A percentile compares a stretch with the other conserved stretches of the same genome.
Conservation (phyloP, 2,888 invertebrate species). For the Cataglyphis cursor region DNA sequence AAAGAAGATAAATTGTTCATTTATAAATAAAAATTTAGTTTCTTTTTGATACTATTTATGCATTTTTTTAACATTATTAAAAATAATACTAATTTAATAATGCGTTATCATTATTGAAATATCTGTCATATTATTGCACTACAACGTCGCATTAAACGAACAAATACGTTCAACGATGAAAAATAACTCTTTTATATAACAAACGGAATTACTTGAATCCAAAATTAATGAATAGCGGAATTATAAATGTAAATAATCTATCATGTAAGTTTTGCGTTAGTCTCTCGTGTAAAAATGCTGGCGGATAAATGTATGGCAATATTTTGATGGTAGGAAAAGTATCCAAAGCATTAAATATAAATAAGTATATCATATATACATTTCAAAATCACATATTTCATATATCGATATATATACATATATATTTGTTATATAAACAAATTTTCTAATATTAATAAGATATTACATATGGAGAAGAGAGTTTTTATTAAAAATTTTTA, state of each 20-base stretch:
- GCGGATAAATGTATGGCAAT: conserved; percentile 45
- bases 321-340: conserved; percentile 25
- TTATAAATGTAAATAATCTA: conserved; percentile 60
- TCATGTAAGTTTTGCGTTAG: conserved; percentile 64
- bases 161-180: conserved; percentile 33
- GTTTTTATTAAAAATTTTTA: conserved; percentile 14
- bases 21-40: neutral
- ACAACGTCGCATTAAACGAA: neutral
- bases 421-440: neutral
- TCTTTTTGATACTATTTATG: neutral
- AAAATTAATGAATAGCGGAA: conserved; percentile 45
- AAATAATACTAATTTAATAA: conserved; percentile 40
- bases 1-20: neutral
- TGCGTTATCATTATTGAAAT: conserved; percentile 37
- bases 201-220: conserved; percentile 37
- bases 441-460: neutral
- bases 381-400: neutral
- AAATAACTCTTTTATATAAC: conserved; percentile 34
- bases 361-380: conserved; percentile 20
- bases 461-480: neutral
- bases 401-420: neutral
- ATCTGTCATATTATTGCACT: conserved; percentile 14
- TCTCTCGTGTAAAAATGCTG: conserved; percentile 39
- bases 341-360: conserved; percentile 29
- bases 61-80: neutral